phyloP scores from a whole-genome alignment of 2,113 vertebrate genomes.

The Actinemys pallida region DNA sequence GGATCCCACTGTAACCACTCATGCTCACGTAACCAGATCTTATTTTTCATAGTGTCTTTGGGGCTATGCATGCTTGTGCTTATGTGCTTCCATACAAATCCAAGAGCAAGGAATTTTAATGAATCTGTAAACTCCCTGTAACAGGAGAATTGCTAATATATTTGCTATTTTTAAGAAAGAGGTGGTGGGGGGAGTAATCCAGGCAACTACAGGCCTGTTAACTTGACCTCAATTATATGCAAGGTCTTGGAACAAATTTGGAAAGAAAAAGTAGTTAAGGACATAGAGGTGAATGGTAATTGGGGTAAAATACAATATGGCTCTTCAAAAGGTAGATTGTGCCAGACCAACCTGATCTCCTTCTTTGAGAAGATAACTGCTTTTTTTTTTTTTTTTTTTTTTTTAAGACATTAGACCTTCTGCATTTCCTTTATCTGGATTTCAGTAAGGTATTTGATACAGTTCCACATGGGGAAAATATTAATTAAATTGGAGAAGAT shows the following conservation, averaged over 20 bases:
- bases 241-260: background rate
- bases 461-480: too few species aligned
- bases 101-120: too few species aligned
- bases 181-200: background rate
- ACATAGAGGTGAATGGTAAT: background rate
- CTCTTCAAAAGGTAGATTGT: background rate
- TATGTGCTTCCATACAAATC: background rate
- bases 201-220: background rate
- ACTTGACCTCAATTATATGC: background rate
- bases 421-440: too few species aligned
- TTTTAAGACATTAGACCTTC: too few species aligned
- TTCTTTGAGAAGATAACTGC: too few species aligned
- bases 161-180: background rate
- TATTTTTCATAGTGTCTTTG: background rate
- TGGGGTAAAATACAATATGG: too few species aligned
- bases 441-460: too few species aligned
- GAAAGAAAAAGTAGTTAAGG: background rate
- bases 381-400: too few species aligned
- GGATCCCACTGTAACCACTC: background rate
- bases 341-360: too few species aligned
- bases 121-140: background rate
- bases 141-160: background rate
- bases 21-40: background rate
- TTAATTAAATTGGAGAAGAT: too few species aligned
- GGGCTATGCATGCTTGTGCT: background rate